Evolutionary conservation across 37 sponge, comb jelly and placozoan species (phyloP).

Genomic region (Diacarnus erythraeanus): DNA sequence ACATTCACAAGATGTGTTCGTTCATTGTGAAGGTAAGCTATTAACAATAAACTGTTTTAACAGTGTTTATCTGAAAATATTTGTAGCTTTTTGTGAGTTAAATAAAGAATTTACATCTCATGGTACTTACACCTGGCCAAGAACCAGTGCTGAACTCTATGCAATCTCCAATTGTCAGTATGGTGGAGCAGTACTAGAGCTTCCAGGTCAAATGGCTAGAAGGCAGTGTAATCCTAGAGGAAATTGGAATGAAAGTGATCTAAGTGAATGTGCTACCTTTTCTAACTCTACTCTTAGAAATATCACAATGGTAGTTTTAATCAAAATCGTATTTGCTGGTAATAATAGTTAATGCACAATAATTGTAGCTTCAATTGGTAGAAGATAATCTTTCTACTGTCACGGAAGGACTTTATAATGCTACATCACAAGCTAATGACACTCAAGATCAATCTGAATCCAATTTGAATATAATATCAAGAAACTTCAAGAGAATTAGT

Average conservation of each 20-base stretch:
- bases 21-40: conserved; percentile 25
- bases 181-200: not conserved
- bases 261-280: conserved; percentile 11
- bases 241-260: not conserved
- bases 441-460: not conserved
- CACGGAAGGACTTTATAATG: not conserved
- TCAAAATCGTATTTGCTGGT: too few relatives aligned
- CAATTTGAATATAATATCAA: not conserved
- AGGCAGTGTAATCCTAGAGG: conserved; percentile 13
- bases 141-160: not conserved
- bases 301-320: conserved; percentile 6
- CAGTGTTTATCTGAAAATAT: not conserved
- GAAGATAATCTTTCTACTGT: not conserved
- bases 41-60: not conserved
- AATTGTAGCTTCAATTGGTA: not conserved
- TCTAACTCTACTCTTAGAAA: conserved; percentile 13
- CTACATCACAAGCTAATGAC: not conserved
- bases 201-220: not conserved
- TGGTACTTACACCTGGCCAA: conserved; percentile 6
- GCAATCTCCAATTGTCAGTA: not conserved
- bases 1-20: conserved; percentile 26
- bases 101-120: not conserved
- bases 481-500: not conserved
- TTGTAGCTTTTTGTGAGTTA: conserved; percentile 1
- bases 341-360: too few relatives aligned